phyloP scores from a whole-genome alignment of 1,140 invertebrate genomes.

The Anastrepha ludens region DNA sequence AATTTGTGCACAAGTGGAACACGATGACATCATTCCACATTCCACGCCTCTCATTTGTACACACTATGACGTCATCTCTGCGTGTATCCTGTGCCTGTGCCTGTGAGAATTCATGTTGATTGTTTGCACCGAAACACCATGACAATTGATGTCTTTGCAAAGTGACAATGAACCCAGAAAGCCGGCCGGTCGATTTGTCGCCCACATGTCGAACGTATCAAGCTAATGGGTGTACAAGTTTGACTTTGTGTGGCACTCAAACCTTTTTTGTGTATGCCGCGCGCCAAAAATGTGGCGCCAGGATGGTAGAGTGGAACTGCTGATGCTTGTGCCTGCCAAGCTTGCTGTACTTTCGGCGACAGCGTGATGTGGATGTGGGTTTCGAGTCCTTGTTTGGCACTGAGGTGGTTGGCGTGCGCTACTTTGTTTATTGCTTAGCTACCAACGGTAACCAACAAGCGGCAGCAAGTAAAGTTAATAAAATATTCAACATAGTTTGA shows the following conservation, averaged over 20 bases:
- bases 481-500: slow-evolving; percentile 9
- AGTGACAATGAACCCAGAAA: slow-evolving; percentile 23
- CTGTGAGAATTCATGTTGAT: background rate
- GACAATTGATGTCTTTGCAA: slow-evolving; percentile 18
- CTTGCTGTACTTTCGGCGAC: no score
- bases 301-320: background rate
- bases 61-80: slow-evolving; percentile 6
- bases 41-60: background rate
- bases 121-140: background rate
- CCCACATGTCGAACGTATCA: background rate
- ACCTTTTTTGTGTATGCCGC: background rate
- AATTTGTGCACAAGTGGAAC: background rate
- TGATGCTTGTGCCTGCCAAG: no score
- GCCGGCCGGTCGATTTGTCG: slow-evolving; percentile 15
- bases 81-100: background rate
- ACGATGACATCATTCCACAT: slow-evolving; percentile 21
- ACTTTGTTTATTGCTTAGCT: slow-evolving; percentile 16
- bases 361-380: background rate
- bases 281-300: slow-evolving; percentile 19
- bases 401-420: background rate
- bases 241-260: background rate
- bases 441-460: slow-evolving; percentile 16
- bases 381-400: background rate
- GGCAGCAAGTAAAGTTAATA: slow-evolving; percentile 12
- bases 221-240: background rate